These are phyloP conservation scores for Diabrotica virgifera DNA, from an alignment of 1,140 invertebrate genomes.

Conservation along the genomic window DNA sequence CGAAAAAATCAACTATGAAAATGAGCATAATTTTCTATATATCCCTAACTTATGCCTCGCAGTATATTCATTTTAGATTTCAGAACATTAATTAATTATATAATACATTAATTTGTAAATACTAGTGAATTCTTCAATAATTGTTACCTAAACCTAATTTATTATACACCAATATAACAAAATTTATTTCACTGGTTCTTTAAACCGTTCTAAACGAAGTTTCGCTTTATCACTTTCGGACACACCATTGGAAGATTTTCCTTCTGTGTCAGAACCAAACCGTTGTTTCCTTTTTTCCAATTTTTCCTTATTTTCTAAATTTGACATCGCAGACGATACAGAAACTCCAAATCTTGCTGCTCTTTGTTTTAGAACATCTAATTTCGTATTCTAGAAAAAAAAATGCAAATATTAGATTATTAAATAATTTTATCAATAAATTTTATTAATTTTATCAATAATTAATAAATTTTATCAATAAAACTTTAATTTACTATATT, in stretches of 20 bases:
- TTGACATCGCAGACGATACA: constrained; percentile 65
- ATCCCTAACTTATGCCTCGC: too few relatives aligned
- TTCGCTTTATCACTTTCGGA: constrained; percentile 32
- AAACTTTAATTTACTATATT: constrained; percentile 8
- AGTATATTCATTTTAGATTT: too few relatives aligned
- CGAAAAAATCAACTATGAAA: too few relatives aligned
- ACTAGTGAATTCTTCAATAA: not conserved
- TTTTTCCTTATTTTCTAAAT: constrained; percentile 63
- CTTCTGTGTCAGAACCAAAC: constrained; percentile 55
- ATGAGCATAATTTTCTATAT: too few relatives aligned
- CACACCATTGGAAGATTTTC: constrained; percentile 30
- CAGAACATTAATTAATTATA: too few relatives aligned
- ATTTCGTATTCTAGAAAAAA: constrained; percentile 38
- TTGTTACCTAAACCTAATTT: not conserved
- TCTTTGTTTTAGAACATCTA: constrained; percentile 69
- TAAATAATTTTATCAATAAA: too few relatives aligned
- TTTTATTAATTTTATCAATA: not conserved
- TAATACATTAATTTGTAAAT: not conserved
- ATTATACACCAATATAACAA: not conserved
- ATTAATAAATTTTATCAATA: not conserved
- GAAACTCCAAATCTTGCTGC: constrained; percentile 72
- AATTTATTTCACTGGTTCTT: constrained; percentile 34
- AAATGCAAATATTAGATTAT: too few relatives aligned
- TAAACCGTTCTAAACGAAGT: constrained; percentile 40
- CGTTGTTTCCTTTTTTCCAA: constrained; percentile 69